These are phyloP conservation scores for Drosophila percnosoma DNA, from an alignment of 2,888 invertebrate genomes.

Conservation along the genomic window DNA sequence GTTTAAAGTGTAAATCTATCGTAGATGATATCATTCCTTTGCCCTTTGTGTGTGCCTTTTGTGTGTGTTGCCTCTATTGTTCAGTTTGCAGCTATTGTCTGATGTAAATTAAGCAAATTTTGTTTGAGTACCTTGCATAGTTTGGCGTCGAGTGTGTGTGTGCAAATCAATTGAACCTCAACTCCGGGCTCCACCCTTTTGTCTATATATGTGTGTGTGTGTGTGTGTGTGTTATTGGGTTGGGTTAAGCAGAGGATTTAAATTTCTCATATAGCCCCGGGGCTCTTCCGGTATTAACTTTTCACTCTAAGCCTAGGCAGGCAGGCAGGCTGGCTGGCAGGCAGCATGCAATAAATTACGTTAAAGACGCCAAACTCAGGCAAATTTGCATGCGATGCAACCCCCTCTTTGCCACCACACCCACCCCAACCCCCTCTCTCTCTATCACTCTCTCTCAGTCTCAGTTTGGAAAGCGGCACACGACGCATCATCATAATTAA, in stretches of 20 bases:
- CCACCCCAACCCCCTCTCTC: not conserved
- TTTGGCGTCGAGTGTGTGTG: slow-evolving; percentile 40
- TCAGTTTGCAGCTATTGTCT: slow-evolving; percentile 67
- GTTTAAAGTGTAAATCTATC: slow-evolving; percentile 38
- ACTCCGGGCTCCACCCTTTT: slow-evolving; percentile 31
- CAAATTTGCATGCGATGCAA: slow-evolving; percentile 68
- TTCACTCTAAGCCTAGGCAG: slow-evolving; percentile 65
- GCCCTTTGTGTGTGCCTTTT: not conserved
- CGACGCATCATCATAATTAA: slow-evolving; percentile 82
- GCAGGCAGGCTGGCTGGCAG: not conserved
- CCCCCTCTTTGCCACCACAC: slow-evolving; percentile 11
- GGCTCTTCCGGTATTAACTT: slow-evolving; percentile 68
- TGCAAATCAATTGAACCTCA: slow-evolving; percentile 70
- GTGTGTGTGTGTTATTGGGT: slow-evolving; percentile 9
- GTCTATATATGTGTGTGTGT: slow-evolving; percentile 3
- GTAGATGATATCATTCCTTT: slow-evolving; percentile 22
- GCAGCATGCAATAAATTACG: slow-evolving; percentile 70
- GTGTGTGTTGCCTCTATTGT: slow-evolving; percentile 54
- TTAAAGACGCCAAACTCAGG: slow-evolving; percentile 76
- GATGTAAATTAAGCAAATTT: slow-evolving; percentile 73
- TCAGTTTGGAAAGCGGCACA: slow-evolving; percentile 41
- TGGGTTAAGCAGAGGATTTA: slow-evolving; percentile 48
- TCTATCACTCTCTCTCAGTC: not conserved
- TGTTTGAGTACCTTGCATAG: slow-evolving; percentile 68
- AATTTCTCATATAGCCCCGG: slow-evolving; percentile 41